Conservation (phyloP, 2,797 vertebrate genomes). For the Enteromius afrohamiltoni region DNA sequence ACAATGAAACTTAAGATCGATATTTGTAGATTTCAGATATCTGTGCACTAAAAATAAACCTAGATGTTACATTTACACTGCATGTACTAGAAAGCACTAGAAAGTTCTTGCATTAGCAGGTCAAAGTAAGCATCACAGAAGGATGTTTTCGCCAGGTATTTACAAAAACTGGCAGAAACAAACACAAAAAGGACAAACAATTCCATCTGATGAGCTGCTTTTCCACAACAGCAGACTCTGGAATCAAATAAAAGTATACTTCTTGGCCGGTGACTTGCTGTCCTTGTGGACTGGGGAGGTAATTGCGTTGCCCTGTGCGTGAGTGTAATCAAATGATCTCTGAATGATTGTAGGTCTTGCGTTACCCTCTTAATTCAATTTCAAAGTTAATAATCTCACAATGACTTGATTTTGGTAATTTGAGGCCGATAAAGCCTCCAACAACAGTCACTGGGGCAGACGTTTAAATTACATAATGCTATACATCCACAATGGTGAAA, state of each 20-base stretch:
- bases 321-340: constrained; percentile 54
- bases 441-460: constrained; percentile 43
- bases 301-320: constrained; percentile 41
- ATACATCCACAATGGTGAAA: constrained; percentile 38
- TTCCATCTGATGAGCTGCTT: constrained; percentile 31
- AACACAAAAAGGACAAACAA: constrained; percentile 23
- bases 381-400: constrained; percentile 58
- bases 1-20: neutral
- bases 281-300: constrained; percentile 23
- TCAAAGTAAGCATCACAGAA: constrained; percentile 10
- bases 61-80: neutral
- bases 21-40: neutral
- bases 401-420: constrained; percentile 56
- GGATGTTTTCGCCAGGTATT: neutral
- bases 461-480: constrained; percentile 41
- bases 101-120: constrained; percentile 2
- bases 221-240: constrained; percentile 24
- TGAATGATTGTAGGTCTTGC: constrained; percentile 48
- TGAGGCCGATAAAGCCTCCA: constrained; percentile 49
- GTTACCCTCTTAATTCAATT: constrained; percentile 54
- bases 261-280: constrained; percentile 37
- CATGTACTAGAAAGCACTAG: neutral
- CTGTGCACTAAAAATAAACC: neutral
- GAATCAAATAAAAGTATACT: constrained; percentile 34
- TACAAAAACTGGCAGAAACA: constrained; percentile 27